A percentile compares a stretch with the other conserved stretches of the same genome.
Conservation (phyloP, 1,140 invertebrate species). For the Danaus plexippus region DNA sequence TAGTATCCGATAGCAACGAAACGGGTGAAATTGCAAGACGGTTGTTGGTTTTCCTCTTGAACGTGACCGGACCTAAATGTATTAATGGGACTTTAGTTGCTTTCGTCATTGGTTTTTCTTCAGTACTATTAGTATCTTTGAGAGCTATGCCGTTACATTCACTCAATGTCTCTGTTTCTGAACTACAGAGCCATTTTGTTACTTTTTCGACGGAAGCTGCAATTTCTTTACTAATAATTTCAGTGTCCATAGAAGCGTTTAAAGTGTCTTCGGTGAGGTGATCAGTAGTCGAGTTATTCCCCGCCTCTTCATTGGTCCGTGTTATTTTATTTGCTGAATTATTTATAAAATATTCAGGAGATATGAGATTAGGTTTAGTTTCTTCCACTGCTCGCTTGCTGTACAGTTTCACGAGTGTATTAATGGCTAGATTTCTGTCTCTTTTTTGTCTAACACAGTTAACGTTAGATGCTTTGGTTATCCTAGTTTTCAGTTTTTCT, state of each 20-base stretch:
- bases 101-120: too few relatives aligned
- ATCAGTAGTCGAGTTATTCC: too few relatives aligned
- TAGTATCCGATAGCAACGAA: slow-evolving; percentile 7
- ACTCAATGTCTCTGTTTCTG: slow-evolving; percentile 9
- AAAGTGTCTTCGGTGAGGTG: too few relatives aligned
- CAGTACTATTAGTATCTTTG: too few relatives aligned
- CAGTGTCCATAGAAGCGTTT: background rate
- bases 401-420: slow-evolving; percentile 33
- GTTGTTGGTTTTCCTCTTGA: slow-evolving; percentile 35
- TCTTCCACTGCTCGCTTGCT: slow-evolving; percentile 8
- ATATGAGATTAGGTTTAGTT: slow-evolving; percentile 24
- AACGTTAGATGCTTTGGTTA: slow-evolving; percentile 22
- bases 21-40: slow-evolving; percentile 15
- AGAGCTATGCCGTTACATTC: background rate
- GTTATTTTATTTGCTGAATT: background rate
- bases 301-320: background rate
- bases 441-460: slow-evolving; percentile 29
- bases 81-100: slow-evolving; percentile 7
- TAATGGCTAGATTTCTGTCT: slow-evolving; percentile 43
- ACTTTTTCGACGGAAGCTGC: slow-evolving; percentile 29
- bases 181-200: slow-evolving; percentile 36
- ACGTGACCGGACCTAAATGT: slow-evolving; percentile 34
- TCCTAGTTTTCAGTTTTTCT: slow-evolving; percentile 29
- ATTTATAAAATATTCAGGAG: slow-evolving; percentile 33
- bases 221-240: background rate